A percentile compares a stretch with the other conserved stretches of the same genome.
Evolutionary conservation across 2,797 vertebrate species (phyloP).

Genomic region (Geotrypetes seraphini): DNA sequence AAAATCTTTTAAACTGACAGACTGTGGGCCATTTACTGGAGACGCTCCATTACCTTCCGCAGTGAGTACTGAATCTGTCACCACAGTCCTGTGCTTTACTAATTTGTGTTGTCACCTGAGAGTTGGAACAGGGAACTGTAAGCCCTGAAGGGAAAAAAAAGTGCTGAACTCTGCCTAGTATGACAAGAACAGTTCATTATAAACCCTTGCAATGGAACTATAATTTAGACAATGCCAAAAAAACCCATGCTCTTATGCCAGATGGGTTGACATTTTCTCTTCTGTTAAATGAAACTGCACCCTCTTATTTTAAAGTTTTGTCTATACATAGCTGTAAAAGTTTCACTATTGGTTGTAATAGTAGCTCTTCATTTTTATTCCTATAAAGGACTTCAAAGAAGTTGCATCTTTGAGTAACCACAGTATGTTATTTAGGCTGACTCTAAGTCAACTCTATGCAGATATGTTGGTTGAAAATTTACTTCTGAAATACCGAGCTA

Average conservation of each 20-base stretch:
- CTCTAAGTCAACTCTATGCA: no score
- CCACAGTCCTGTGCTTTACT: background rate
- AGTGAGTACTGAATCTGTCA: slow-evolving; percentile 16
- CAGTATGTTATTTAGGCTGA: no score
- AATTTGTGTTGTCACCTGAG: slow-evolving; percentile 14
- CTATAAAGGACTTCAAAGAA: no score
- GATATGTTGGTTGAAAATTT: no score
- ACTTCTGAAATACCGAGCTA: no score
- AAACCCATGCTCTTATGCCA: slow-evolving; percentile 8
- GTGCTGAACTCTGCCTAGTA: slow-evolving; percentile 24
- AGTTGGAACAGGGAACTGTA: slow-evolving; percentile 9
- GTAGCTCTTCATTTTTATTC: no score
- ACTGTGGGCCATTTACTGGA: slow-evolving; percentile 4
- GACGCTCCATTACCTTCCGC: slow-evolving; percentile 1
- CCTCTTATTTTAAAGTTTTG: slow-evolving; percentile 1
- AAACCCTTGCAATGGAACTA: accelerated
- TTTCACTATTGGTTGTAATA: no score
- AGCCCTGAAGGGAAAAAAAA: slow-evolving; percentile 7
- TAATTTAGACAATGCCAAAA: slow-evolving; percentile 2
- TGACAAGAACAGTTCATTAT: slow-evolving; percentile 13
- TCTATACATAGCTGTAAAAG: background rate
- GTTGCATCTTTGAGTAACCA: no score
- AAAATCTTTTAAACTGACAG: slow-evolving; percentile 16
- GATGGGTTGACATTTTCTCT: slow-evolving; percentile 6
- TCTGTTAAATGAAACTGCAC: background rate